phyloP scores from a whole-genome alignment of 2,113 vertebrate species.

The Hippoglossus stenolepis region DNA sequence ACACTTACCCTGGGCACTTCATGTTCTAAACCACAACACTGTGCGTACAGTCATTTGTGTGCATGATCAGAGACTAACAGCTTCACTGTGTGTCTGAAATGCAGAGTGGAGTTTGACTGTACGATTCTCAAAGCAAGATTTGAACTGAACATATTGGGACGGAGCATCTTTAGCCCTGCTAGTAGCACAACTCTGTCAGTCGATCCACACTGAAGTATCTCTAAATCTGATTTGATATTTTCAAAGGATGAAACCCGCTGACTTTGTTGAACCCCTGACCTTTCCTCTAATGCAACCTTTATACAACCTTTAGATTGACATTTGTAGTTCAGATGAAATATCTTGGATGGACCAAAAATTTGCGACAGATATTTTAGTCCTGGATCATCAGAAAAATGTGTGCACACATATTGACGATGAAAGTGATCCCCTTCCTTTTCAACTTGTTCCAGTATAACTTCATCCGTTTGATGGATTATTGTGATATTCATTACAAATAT shows the following conservation, averaged over 20 bases:
- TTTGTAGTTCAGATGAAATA: not conserved
- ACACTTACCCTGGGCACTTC: constrained; percentile 32
- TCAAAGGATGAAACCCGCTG: no score
- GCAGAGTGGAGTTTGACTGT: not conserved
- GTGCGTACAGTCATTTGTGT: constrained; percentile 1
- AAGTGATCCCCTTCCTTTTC: no score
- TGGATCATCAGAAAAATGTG: not conserved
- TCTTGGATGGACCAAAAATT: not conserved
- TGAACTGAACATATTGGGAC: no score
- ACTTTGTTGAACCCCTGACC: not conserved
- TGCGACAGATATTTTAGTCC: not conserved
- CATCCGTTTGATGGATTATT: not conserved
- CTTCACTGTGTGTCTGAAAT: not conserved
- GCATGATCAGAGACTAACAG: not conserved
- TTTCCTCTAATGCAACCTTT: not conserved
- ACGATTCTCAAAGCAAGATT: no score
- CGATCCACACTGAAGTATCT: not conserved
- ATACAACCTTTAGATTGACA: not conserved
- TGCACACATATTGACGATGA: not conserved
- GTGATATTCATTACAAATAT: not conserved
- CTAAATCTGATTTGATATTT: no score
- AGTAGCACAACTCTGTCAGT: not conserved
- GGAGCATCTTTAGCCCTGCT: no score
- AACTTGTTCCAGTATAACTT: no score
- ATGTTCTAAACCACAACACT: constrained; percentile 19